A percentile compares a stretch with the other conserved stretches of the same genome.
Evolutionary conservation across 2,888 invertebrate species (phyloP).

Genomic region (Malthinus seriepunctatus): DNA sequence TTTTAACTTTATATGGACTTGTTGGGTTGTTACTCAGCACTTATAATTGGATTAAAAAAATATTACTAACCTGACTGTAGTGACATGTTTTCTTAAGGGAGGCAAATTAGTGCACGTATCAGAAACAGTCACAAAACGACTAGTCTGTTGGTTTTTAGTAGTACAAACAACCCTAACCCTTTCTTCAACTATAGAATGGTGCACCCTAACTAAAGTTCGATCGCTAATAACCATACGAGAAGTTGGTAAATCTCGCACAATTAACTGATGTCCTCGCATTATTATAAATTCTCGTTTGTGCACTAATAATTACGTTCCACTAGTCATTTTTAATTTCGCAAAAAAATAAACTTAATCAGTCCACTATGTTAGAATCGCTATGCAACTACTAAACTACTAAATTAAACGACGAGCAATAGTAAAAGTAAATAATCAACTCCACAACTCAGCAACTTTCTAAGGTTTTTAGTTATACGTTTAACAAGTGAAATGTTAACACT

Average conservation of each 20-base stretch:
- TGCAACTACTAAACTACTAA: conserved; percentile 19
- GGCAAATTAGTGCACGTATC: conserved; percentile 49
- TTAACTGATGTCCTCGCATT: conserved; percentile 29
- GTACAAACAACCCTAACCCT: conserved; percentile 53
- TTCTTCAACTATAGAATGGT: conserved; percentile 50
- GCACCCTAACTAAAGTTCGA: conserved; percentile 50
- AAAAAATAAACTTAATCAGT: conserved; percentile 7
- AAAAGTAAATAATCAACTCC: conserved; percentile 29
- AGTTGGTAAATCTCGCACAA: conserved; percentile 19
- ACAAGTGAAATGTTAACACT: conserved; percentile 26
- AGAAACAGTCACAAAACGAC: conserved; percentile 51
- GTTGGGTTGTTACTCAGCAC: neutral
- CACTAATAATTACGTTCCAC: conserved; percentile 11
- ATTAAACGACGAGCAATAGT: conserved; percentile 30
- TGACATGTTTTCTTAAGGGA: conserved; percentile 52
- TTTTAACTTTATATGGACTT: neutral
- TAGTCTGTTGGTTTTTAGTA: conserved; percentile 52
- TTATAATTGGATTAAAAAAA: conserved; percentile 11
- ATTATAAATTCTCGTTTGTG: conserved; percentile 4
- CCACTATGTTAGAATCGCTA: conserved; percentile 12
- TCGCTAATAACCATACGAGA: conserved; percentile 39
- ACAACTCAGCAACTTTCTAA: conserved; percentile 32
- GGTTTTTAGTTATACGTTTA: conserved; percentile 28
- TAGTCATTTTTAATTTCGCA: conserved; percentile 8
- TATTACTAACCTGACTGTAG: conserved; percentile 51